A percentile compares a stretch with the other conserved stretches of the same genome.
These are phyloP conservation scores for Drosophila leonis DNA, from an alignment of 2,888 invertebrate species.

Conservation along the genomic window DNA sequence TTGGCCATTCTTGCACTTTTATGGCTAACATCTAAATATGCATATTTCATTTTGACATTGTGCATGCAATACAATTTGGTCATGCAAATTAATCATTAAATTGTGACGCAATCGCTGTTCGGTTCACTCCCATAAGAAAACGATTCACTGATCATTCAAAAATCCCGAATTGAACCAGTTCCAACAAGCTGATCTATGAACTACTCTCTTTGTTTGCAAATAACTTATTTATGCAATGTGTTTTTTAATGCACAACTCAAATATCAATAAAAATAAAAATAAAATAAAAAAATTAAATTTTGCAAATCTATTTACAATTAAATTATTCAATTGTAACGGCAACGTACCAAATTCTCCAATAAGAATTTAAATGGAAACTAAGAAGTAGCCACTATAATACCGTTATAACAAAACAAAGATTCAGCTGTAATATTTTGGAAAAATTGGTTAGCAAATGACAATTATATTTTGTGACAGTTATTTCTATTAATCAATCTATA, in stretches of 20 bases:
- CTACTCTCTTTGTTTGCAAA: not conserved
- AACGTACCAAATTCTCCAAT: not conserved
- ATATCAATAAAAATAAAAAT: not conserved
- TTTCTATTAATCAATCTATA: not conserved
- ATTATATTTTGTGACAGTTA: not conserved
- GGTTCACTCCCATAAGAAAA: not conserved
- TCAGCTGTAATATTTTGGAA: not conserved
- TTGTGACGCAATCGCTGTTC: constrained; percentile 4
- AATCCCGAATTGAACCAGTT: constrained; percentile 8
- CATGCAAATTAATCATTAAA: not conserved
- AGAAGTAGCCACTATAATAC: not conserved
- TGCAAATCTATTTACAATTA: not conserved
- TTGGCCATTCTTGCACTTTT: not conserved
- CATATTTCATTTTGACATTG: not conserved
- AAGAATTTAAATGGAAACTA: not conserved
- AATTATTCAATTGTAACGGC: not conserved
- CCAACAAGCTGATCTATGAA: not conserved
- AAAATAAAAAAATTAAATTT: not conserved
- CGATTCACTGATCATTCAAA: not conserved
- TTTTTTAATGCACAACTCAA: no score
- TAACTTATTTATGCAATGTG: not conserved
- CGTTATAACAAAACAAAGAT: not conserved
- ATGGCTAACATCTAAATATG: not conserved
- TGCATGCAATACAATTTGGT: not conserved
- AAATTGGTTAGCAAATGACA: not conserved